Evolutionary conservation across 2,113 vertebrate species (phyloP).

Genomic region (Atlantisia rogersi): DNA sequence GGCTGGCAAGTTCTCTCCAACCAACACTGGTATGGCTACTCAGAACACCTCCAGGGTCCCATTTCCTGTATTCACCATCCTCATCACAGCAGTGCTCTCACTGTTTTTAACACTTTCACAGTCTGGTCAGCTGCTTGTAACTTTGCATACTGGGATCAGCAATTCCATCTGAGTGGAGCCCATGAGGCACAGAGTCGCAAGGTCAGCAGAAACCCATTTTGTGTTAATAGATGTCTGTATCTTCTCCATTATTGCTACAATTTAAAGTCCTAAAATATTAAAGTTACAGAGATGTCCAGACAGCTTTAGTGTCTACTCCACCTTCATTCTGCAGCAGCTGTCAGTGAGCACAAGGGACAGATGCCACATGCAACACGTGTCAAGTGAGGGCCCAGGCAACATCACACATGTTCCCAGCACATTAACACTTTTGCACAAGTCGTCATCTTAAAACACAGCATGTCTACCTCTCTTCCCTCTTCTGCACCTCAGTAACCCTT

Average conservation of each 20-base stretch:
- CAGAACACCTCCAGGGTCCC: background rate
- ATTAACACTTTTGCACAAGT: background rate
- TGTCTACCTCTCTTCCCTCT: background rate
- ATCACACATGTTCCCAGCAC: background rate
- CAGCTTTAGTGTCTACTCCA: background rate
- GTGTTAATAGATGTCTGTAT: too few relatives aligned
- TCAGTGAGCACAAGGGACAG: accelerated
- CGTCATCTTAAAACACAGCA: background rate
- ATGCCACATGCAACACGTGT: background rate
- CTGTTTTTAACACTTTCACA: background rate
- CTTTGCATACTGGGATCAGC: background rate
- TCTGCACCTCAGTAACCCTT: background rate
- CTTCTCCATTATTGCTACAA: background rate
- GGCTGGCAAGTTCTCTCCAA: background rate
- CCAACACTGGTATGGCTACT: background rate
- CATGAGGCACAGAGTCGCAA: background rate
- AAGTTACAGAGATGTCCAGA: background rate
- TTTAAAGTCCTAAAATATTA: background rate
- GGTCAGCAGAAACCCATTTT: background rate
- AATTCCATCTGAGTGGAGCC: background rate
- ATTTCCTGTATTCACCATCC: background rate
- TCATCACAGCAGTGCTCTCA: background rate
- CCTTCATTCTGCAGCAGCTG: background rate
- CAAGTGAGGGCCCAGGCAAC: accelerated
- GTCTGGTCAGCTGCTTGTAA: background rate